Evolutionary conservation across 2,797 vertebrate species (phyloP).

Genomic region (Myotis planiceps): DNA sequence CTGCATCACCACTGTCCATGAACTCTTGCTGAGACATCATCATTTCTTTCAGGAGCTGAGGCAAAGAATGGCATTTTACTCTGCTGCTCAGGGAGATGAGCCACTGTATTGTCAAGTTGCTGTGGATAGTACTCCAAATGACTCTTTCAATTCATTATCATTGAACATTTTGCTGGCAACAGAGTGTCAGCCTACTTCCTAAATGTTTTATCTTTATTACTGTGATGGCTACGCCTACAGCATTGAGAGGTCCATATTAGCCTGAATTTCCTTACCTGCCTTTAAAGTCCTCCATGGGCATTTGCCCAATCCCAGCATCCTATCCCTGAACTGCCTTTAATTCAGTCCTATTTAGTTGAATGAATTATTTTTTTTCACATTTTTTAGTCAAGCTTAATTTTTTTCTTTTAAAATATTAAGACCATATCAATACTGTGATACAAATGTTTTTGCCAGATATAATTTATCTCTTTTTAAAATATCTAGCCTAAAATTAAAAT

Average conservation of each 20-base stretch:
- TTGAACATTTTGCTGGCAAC: background rate
- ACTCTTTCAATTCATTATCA: background rate
- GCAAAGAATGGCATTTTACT: background rate
- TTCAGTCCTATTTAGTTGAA: background rate
- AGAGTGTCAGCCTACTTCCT: background rate
- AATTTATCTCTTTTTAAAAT: background rate
- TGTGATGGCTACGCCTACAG: fast-evolving
- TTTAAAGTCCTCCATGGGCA: background rate
- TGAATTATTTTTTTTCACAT: background rate
- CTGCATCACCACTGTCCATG: background rate
- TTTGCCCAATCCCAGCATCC: background rate
- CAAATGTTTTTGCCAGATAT: background rate
- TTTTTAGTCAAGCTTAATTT: background rate
- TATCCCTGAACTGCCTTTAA: background rate
- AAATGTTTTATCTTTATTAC: background rate
- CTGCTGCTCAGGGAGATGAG: background rate
- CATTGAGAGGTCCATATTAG: background rate
- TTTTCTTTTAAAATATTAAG: background rate
- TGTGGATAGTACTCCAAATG: background rate
- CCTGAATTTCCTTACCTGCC: background rate
- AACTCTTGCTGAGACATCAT: background rate
- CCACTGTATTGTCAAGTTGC: background rate
- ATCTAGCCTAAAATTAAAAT: background rate
- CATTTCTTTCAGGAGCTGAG: background rate
- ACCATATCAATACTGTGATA: background rate